A percentile compares a stretch with the other conserved stretches of the same genome.
phyloP scores from a whole-genome alignment of 2,888 invertebrate species.

The Tyria jacobaeae region DNA sequence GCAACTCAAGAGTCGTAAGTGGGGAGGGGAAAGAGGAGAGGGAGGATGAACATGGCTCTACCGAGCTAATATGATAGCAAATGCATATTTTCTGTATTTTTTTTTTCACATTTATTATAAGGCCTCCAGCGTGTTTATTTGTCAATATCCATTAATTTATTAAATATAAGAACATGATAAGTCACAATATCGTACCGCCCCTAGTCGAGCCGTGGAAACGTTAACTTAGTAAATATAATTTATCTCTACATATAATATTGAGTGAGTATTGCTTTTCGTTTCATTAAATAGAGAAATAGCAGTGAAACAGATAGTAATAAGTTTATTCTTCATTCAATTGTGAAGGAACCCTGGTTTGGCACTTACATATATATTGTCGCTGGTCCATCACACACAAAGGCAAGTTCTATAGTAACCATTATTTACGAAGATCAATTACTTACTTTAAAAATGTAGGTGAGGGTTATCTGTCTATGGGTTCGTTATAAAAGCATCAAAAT shows the following conservation, averaged over 20 bases:
- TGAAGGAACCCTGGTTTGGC: conserved; percentile 6
- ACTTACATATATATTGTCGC: background rate
- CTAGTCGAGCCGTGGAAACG: conserved; percentile 6
- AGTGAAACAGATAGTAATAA: conserved; percentile 16
- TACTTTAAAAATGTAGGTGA: too few relatives aligned
- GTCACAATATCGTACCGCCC: conserved; percentile 19
- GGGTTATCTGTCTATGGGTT: too few relatives aligned
- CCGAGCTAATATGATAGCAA: too few relatives aligned
- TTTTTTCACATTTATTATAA: too few relatives aligned
- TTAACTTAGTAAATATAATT: conserved; percentile 8
- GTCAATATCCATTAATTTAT: background rate
- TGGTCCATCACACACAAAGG: background rate
- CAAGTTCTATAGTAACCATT: background rate
- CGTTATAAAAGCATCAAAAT: too few relatives aligned
- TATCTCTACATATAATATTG: conserved; percentile 30
- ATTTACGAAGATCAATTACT: background rate
- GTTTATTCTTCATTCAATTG: background rate
- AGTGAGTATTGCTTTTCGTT: conserved; percentile 42
- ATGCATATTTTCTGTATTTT: too few relatives aligned
- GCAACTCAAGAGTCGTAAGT: too few relatives aligned
- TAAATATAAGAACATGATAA: conserved; percentile 17
- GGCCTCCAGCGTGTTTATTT: background rate
- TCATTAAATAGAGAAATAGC: conserved; percentile 6
- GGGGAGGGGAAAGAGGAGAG: too few relatives aligned
- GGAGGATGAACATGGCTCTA: too few relatives aligned